Evolutionary conservation across 1,140 invertebrate genomes (phyloP).

Genomic region (Schlechtendalia chinensis): DNA sequence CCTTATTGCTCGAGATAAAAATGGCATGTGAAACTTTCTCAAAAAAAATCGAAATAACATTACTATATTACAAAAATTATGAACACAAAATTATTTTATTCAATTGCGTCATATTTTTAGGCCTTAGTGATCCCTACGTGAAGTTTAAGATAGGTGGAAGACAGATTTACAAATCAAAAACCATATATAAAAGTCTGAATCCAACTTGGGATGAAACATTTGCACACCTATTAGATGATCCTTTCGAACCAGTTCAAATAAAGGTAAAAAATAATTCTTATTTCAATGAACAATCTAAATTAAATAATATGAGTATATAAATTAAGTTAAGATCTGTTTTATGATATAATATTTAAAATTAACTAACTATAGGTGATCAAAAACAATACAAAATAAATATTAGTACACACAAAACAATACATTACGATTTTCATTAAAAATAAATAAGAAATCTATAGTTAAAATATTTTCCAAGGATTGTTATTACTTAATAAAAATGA

Average conservation of each 20-base stretch:
- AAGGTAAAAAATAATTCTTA: conserved; percentile 65
- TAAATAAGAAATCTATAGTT: too few relatives aligned
- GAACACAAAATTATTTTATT: not conserved
- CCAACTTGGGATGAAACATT: conserved; percentile 96
- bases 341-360: too few relatives aligned
- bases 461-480: too few relatives aligned
- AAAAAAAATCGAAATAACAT: not conserved
- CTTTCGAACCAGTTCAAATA: conserved; percentile 79
- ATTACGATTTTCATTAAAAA: too few relatives aligned
- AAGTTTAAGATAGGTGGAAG: conserved; percentile 91
- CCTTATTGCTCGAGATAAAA: conserved; percentile 89
- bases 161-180: conserved; percentile 90
- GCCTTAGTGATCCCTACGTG: conserved; percentile 96
- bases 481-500: too few relatives aligned
- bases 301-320: too few relatives aligned
- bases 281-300: not conserved
- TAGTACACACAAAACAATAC: too few relatives aligned
- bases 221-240: conserved; percentile 90
- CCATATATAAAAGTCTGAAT: conserved; percentile 84
- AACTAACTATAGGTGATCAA: too few relatives aligned
- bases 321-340: too few relatives aligned
- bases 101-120: conserved; percentile 58
- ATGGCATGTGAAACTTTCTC: conserved; percentile 61
- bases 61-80: too few relatives aligned
- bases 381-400: too few relatives aligned